Evolutionary conservation across 1,140 invertebrate genomes (phyloP).

Genomic region (Atta texana): DNA sequence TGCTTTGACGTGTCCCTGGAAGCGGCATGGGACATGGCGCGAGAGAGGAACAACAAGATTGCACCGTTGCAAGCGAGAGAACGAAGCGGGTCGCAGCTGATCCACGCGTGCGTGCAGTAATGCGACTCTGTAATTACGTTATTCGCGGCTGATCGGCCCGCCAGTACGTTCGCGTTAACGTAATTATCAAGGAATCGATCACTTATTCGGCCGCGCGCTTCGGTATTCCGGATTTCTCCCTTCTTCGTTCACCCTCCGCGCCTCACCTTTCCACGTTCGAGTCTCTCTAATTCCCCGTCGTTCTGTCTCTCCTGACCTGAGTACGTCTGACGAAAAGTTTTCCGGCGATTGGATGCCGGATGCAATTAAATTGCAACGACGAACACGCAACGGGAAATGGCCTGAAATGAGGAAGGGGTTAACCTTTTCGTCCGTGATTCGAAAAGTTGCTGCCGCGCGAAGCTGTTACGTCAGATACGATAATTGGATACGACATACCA

Average conservation of each 20-base stretch:
- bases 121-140: slow-evolving; percentile 75
- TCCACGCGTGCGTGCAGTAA: slow-evolving; percentile 68
- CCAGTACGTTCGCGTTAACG: slow-evolving; percentile 70
- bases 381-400: slow-evolving; percentile 66
- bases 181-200: slow-evolving; percentile 77
- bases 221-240: slow-evolving; percentile 59
- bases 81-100: slow-evolving; percentile 64
- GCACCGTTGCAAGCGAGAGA: slow-evolving; percentile 48
- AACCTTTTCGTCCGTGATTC: slow-evolving; percentile 52
- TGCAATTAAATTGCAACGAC: slow-evolving; percentile 73
- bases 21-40: not conserved
- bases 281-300: not conserved
- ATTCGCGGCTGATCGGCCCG: slow-evolving; percentile 75
- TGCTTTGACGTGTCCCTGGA: slow-evolving; percentile 42
- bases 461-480: slow-evolving; percentile 27
- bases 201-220: slow-evolving; percentile 67
- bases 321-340: slow-evolving; percentile 68
- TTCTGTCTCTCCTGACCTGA: slow-evolving; percentile 1
- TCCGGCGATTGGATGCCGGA: slow-evolving; percentile 71
- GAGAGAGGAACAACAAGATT: slow-evolving; percentile 51
- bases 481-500: slow-evolving; percentile 47
- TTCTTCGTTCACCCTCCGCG: not conserved
- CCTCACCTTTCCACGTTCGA: not conserved
- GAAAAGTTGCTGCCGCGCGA: slow-evolving; percentile 36
- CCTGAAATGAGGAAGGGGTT: slow-evolving; percentile 44